These are phyloP conservation scores for Euwallacea fornicatus DNA, from an alignment of 1,140 invertebrate genomes.

Conservation along the genomic window DNA sequence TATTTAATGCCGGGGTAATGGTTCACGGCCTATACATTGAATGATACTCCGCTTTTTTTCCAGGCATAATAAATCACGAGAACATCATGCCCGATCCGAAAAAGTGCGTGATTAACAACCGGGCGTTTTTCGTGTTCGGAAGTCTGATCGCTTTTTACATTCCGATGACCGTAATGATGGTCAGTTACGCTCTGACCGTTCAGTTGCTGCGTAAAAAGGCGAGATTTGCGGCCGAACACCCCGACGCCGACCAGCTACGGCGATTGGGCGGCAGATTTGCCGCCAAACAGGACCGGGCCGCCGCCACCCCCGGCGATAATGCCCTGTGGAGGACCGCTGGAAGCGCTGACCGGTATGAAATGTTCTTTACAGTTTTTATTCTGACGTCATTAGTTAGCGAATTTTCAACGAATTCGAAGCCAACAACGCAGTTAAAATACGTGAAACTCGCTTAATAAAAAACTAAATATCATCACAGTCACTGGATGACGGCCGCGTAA, in stretches of 20 bases:
- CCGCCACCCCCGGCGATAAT: slow-evolving; percentile 51
- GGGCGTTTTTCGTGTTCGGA: slow-evolving; percentile 83
- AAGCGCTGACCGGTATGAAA: slow-evolving; percentile 45
- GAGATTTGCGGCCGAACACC: slow-evolving; percentile 65
- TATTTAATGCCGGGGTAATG: too few species aligned
- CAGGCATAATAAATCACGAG: slow-evolving; percentile 69
- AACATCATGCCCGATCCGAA: slow-evolving; percentile 77
- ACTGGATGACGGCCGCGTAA: too few species aligned
- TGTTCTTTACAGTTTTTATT: too few species aligned
- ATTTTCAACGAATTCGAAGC: too few species aligned
- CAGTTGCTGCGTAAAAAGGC: slow-evolving; percentile 76
- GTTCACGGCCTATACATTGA: too few species aligned
- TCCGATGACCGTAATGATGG: slow-evolving; percentile 89
- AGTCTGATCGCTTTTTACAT: slow-evolving; percentile 91
- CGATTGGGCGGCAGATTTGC: slow-evolving; percentile 65
- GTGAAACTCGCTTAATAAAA: too few species aligned
- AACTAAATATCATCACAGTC: too few species aligned
- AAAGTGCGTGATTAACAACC: slow-evolving; percentile 83
- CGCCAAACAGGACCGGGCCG: slow-evolving; percentile 57
- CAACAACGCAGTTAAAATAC: too few species aligned
- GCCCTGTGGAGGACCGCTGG: slow-evolving; percentile 56
- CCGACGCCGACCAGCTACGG: slow-evolving; percentile 61
- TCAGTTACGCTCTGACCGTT: slow-evolving; percentile 88
- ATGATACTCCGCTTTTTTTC: slow-evolving; percentile 23
- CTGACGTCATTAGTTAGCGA: too few species aligned